Conservation (phyloP, 2,797 vertebrate species). For the Melanotaenia pygmaea region DNA sequence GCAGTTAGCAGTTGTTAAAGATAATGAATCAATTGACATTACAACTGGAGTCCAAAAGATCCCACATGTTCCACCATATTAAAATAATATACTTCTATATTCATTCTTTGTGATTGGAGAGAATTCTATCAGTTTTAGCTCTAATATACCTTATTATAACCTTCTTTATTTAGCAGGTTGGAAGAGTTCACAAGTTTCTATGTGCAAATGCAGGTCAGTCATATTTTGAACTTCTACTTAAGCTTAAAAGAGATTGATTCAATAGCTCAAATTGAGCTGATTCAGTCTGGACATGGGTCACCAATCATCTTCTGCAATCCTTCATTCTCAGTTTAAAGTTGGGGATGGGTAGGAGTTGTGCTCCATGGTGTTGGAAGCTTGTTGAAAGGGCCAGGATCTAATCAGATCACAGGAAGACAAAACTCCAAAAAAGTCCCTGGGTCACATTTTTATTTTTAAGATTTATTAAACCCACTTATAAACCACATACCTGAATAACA, state of each 20-base stretch:
- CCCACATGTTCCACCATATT: conserved; percentile 26
- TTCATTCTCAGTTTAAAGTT: conserved; percentile 23
- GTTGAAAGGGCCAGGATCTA: conserved; percentile 27
- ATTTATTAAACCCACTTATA: conserved; percentile 18
- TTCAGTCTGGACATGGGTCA: conserved; percentile 36
- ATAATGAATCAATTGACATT: conserved; percentile 27
- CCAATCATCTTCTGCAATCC: conserved; percentile 6
- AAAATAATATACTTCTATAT: conserved; percentile 43
- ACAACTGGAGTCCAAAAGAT: conserved; percentile 43
- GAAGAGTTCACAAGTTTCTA: conserved; percentile 8
- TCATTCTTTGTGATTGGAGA: neutral
- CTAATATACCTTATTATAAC: conserved; percentile 3
- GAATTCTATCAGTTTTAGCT: too few relatives aligned
- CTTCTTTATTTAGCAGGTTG: conserved; percentile 12
- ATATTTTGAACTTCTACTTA: conserved; percentile 14
- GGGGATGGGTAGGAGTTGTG: conserved; percentile 32
- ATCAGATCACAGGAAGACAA: conserved; percentile 38
- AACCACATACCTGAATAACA: neutral
- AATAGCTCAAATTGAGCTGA: conserved; percentile 13
- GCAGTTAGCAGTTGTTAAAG: conserved; percentile 21
- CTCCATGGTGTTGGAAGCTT: conserved; percentile 27
- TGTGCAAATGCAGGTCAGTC: conserved; percentile 22
- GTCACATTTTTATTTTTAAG: conserved; percentile 44
- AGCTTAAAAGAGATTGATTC: neutral
- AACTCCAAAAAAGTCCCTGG: conserved; percentile 19